phyloP scores from a whole-genome alignment of 2,113 vertebrate species.

The Dipodomys ordii region DNA sequence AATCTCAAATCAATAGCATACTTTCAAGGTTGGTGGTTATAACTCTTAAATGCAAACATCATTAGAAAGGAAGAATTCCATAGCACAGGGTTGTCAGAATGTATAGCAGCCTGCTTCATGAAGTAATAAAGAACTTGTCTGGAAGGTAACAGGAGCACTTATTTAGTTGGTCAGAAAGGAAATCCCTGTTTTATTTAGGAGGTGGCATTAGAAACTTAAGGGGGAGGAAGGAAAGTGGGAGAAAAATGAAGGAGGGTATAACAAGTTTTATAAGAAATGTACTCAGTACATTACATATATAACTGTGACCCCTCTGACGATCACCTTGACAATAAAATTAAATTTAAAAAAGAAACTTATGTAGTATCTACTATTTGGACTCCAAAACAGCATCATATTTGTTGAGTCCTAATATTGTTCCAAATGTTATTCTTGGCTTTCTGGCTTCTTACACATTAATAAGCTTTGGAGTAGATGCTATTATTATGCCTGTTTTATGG shows the following conservation, averaged over 20 bases:
- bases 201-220: not conserved
- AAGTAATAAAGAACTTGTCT: not conserved
- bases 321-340: too few species aligned
- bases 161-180: not conserved
- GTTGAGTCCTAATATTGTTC: not conserved
- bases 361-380: not conserved
- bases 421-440: not conserved
- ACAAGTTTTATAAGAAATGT: too few species aligned
- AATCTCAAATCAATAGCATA: constrained; percentile 45
- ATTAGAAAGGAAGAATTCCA: constrained; percentile 28
- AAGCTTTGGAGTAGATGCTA: not conserved
- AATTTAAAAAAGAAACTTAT: not conserved
- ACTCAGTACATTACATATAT: too few species aligned
- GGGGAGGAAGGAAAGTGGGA: too few species aligned
- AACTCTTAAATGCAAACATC: constrained; percentile 48
- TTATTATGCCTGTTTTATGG: not conserved
- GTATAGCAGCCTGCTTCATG: not conserved
- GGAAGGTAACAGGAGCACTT: not conserved
- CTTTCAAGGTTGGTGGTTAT: not conserved
- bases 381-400: constrained; percentile 32
- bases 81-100: not conserved
- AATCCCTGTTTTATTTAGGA: constrained; percentile 2
- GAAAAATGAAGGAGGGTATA: too few species aligned
- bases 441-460: not conserved
- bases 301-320: too few species aligned